Percentiles rank a stretch among this genome's conserved stretches.
phyloP scores from a whole-genome alignment of 2,888 invertebrate species.

The Noctua comes region DNA sequence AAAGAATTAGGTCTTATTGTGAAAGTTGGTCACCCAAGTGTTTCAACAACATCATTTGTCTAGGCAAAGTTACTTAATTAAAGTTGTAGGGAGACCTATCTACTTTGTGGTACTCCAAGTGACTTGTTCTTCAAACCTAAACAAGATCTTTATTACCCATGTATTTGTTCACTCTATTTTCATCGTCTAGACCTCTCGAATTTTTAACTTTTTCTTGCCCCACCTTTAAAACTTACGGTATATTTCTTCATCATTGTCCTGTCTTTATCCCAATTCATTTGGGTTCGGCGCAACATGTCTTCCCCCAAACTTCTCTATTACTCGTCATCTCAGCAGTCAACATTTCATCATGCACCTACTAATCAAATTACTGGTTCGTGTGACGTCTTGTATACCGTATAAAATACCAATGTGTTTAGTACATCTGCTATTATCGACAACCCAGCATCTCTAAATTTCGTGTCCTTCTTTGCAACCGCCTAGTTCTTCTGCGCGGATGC shows the following conservation, averaged over 20 bases:
- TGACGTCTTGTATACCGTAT: not conserved
- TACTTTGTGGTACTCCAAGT: not conserved
- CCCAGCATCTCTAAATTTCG: not conserved
- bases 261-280: not conserved
- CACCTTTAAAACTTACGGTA: not conserved
- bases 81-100: slow-evolving; percentile 23
- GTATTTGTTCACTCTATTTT: not conserved
- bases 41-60: slow-evolving; percentile 39
- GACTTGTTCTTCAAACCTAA: not conserved
- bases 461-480: not conserved
- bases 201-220: not conserved
- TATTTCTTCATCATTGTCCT: not conserved
- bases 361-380: not conserved
- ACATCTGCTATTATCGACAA: not conserved
- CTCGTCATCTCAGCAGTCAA: not conserved
- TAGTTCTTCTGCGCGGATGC: not conserved
- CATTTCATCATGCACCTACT: not conserved
- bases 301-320: not conserved
- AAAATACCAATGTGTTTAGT: not conserved
- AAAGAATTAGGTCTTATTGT: slow-evolving; percentile 44
- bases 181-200: not conserved
- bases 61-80: slow-evolving; percentile 49
- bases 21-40: slow-evolving; percentile 39
- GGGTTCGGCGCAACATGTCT: not conserved
- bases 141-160: not conserved